A percentile compares a stretch with the other conserved stretches of the same genome.
Evolutionary conservation across 2,888 invertebrate species (phyloP).

Genomic region (Endotricha flammealis): DNA sequence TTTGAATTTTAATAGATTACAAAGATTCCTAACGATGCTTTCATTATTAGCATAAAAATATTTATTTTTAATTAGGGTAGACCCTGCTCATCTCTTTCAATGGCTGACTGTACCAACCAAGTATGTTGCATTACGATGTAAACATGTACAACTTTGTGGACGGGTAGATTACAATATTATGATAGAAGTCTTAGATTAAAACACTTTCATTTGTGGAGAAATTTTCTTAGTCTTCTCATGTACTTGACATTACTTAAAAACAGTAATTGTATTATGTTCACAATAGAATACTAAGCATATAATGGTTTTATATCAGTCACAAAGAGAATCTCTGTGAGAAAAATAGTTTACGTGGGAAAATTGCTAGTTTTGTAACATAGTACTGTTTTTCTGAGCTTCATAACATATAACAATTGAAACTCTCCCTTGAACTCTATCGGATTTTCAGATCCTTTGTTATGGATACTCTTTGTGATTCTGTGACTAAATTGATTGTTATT

Average conservation of each 20-base stretch:
- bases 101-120: too few relatives aligned
- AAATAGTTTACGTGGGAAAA: constrained; percentile 2
- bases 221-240: constrained; percentile 8
- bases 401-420: background rate
- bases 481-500: too few relatives aligned
- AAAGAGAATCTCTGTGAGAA: constrained; percentile 3
- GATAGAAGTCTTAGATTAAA: background rate
- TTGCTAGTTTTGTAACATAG: background rate
- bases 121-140: too few relatives aligned
- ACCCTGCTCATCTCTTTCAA: too few relatives aligned
- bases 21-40: too few relatives aligned
- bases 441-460: too few relatives aligned
- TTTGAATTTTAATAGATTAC: too few relatives aligned
- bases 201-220: constrained; percentile 10
- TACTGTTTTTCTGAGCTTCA: background rate
- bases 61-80: too few relatives aligned
- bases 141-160: too few relatives aligned
- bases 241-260: constrained; percentile 5
- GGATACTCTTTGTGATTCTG: too few relatives aligned
- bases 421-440: too few relatives aligned
- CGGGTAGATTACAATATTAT: background rate
- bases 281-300: constrained; percentile 1
- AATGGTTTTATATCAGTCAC: constrained; percentile 7
- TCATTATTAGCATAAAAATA: too few relatives aligned
- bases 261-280: constrained; percentile 3